Percentiles rank a stretch among this genome's conserved stretches.
phyloP scores from a whole-genome alignment of 2,888 invertebrate genomes.

The Meganola albula region DNA sequence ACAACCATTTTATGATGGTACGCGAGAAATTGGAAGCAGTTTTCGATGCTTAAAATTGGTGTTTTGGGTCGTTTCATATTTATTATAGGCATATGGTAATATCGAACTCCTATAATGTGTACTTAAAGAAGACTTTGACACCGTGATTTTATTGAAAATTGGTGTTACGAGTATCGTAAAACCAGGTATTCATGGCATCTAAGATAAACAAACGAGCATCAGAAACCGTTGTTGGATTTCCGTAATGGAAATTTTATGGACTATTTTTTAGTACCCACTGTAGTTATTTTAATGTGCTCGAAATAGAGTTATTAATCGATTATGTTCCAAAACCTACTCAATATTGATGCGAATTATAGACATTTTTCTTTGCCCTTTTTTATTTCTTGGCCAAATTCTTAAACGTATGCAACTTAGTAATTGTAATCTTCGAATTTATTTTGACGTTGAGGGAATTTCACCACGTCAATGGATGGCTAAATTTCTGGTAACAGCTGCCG shows the following conservation, averaged over 20 bases:
- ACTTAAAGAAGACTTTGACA: slow-evolving; percentile 40
- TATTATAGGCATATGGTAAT: slow-evolving; percentile 41
- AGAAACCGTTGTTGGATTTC: slow-evolving; percentile 36
- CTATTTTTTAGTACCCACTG: slow-evolving; percentile 46
- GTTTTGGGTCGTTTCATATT: slow-evolving; percentile 41
- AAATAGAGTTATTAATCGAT: slow-evolving; percentile 23
- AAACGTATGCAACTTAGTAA: too few species aligned
- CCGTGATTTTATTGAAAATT: slow-evolving; percentile 55
- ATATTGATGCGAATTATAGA: too few species aligned
- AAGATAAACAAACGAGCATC: slow-evolving; percentile 46
- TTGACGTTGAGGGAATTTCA: slow-evolving; percentile 43
- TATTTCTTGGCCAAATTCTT: too few species aligned
- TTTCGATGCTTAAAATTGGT: too few species aligned
- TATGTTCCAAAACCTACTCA: too few species aligned
- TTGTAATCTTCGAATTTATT: slow-evolving; percentile 40
- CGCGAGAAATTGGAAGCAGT: too few species aligned
- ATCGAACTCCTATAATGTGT: slow-evolving; percentile 49
- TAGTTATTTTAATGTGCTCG: slow-evolving; percentile 33
- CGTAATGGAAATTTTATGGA: slow-evolving; percentile 53
- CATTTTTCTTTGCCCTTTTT: too few species aligned
- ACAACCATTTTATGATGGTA: too few species aligned
- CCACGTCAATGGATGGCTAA: slow-evolving; percentile 52
- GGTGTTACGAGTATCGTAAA: slow-evolving; percentile 57
- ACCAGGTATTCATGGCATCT: slow-evolving; percentile 43
- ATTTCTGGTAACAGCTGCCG: slow-evolving; percentile 69